These are phyloP conservation scores for Buceros bicornis DNA, from an alignment of 2,797 vertebrate species.

Conservation along the genomic window DNA sequence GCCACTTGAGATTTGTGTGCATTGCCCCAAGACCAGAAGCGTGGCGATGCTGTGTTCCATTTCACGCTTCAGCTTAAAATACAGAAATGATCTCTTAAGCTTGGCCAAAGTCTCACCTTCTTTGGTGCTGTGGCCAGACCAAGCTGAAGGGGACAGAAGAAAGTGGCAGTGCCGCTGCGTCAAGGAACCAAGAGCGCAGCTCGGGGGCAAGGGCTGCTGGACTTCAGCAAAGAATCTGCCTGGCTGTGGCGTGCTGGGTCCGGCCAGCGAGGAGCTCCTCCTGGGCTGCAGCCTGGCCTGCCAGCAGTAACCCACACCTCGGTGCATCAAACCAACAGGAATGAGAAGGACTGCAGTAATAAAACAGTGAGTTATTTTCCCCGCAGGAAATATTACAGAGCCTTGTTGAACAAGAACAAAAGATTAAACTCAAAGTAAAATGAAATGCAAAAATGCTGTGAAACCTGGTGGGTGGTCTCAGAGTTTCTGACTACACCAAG, in stretches of 20 bases:
- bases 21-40: not conserved
- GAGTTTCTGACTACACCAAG: not conserved
- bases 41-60: not conserved
- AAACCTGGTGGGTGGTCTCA: not conserved
- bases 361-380: not conserved
- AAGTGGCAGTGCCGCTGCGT: not conserved
- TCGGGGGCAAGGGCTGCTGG: not conserved
- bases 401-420: not conserved
- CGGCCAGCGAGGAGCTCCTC: not conserved
- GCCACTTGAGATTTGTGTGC: accelerated
- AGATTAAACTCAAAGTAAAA: not conserved
- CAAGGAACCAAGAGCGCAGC: not conserved
- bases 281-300: not conserved
- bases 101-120: not conserved
- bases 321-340: not conserved
- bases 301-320: accelerated
- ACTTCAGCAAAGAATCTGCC: not conserved
- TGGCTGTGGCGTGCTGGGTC: accelerated
- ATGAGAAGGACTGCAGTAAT: not conserved
- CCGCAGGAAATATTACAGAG: not conserved
- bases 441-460: not conserved
- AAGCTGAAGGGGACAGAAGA: not conserved
- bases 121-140: accelerated
- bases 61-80: not conserved
- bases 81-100: not conserved